Evolutionary conservation across 2,113 vertebrate species (phyloP).

Genomic region (Corythoichthys intestinalis): DNA sequence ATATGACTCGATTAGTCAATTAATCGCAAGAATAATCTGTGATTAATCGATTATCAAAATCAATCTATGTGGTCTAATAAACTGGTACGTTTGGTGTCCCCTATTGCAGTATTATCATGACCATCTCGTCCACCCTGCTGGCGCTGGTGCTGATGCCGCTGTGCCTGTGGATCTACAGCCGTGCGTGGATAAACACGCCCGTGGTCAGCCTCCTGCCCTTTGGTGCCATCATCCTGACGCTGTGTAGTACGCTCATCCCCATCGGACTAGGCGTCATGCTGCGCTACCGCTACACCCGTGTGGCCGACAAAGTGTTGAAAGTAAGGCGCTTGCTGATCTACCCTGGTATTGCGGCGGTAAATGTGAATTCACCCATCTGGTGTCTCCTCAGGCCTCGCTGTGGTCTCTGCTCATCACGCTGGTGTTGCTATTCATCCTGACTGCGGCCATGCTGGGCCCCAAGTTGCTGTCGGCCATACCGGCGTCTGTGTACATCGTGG

Average conservation of each 20-base stretch:
- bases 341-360: no score
- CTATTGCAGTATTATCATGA: slow-evolving; percentile 89
- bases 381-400: slow-evolving; percentile 79
- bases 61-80: no score
- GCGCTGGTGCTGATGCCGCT: slow-evolving; percentile 92
- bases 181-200: slow-evolving; percentile 91
- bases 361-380: background rate
- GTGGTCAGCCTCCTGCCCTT: slow-evolving; percentile 88
- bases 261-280: slow-evolving; percentile 86
- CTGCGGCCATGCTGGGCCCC: slow-evolving; percentile 90
- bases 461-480: slow-evolving; percentile 87
- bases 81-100: slow-evolving; percentile 2
- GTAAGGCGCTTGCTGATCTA: slow-evolving; percentile 55
- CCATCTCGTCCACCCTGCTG: slow-evolving; percentile 90
- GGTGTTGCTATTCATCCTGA: slow-evolving; percentile 91
- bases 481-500: slow-evolving; percentile 84
- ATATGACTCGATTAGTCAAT: no score
- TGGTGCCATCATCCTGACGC: slow-evolving; percentile 88
- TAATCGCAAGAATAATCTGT: no score
- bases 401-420: slow-evolving; percentile 92
- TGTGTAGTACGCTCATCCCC: slow-evolving; percentile 92
- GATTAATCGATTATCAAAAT: no score
- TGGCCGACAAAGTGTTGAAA: slow-evolving; percentile 89
- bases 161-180: slow-evolving; percentile 95
- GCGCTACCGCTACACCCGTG: slow-evolving; percentile 78